Percentiles rank a stretch among this genome's conserved stretches.
phyloP scores from a whole-genome alignment of 2,888 invertebrate genomes.

The Troides oblongomaculatus region DNA sequence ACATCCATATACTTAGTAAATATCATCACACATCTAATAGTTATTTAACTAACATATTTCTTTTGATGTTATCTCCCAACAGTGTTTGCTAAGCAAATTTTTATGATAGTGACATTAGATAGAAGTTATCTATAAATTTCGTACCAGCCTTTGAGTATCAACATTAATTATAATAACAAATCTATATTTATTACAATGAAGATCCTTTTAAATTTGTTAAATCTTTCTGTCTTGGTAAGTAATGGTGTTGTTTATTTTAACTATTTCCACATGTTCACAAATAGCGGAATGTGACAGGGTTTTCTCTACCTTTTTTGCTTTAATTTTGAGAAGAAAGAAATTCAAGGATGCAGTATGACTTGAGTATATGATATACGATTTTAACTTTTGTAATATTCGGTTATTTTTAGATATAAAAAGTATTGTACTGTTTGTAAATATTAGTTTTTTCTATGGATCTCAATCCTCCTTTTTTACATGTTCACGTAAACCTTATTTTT shows the following conservation, averaged over 20 bases:
- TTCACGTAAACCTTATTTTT: not conserved
- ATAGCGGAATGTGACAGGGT: no score
- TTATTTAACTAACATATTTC: constrained; percentile 5
- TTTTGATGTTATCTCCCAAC: constrained; percentile 28
- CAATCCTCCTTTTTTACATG: no score
- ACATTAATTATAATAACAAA: not conserved
- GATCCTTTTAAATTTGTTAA: constrained; percentile 36
- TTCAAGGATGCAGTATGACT: no score
- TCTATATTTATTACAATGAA: constrained; percentile 47
- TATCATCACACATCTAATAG: constrained; percentile 1
- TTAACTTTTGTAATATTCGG: no score
- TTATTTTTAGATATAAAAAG: not conserved
- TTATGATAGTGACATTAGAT: constrained; percentile 42
- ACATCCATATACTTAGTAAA: not conserved
- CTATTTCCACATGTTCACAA: not conserved
- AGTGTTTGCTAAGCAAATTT: constrained; percentile 30
- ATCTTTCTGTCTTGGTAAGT: constrained; percentile 15
- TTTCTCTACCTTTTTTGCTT: no score
- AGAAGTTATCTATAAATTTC: constrained; percentile 57
- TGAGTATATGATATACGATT: no score
- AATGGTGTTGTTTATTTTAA: not conserved
- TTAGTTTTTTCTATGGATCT: not conserved
- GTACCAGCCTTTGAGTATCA: constrained; percentile 27
- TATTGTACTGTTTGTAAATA: not conserved
- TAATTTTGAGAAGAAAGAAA: no score